Evolutionary conservation across 2,797 vertebrate species (phyloP).

Genomic region (Trichosurus vulpecula): DNA sequence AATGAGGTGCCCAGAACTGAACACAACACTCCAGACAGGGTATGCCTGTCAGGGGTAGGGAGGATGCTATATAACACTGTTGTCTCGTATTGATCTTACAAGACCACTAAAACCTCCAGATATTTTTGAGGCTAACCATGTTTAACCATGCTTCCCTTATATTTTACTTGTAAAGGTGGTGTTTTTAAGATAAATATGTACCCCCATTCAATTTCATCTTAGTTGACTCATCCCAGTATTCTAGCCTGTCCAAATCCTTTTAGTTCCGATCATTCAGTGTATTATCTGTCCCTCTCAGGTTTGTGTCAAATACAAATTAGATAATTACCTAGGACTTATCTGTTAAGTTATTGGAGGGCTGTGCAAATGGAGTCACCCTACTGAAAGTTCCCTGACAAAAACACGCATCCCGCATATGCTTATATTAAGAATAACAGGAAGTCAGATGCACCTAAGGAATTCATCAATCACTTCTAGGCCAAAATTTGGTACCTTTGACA

Average conservation of each 20-base stretch:
- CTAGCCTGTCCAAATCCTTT: background rate
- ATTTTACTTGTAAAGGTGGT: background rate
- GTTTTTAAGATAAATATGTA: background rate
- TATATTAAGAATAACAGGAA: background rate
- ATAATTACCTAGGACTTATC: background rate
- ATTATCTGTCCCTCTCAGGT: background rate
- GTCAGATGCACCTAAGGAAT: background rate
- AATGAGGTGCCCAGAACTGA: background rate
- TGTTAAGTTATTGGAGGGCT: background rate
- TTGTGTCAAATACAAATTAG: background rate
- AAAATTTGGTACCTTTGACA: background rate
- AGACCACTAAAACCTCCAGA: background rate
- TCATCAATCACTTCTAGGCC: background rate
- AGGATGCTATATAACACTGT: background rate
- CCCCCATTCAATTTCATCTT: background rate
- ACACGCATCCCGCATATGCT: background rate
- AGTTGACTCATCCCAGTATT: background rate
- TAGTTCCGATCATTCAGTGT: background rate
- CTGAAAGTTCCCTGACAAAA: background rate
- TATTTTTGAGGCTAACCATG: background rate
- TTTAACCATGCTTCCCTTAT: background rate
- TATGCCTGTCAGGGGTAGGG: background rate
- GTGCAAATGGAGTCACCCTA: background rate
- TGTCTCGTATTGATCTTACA: background rate
- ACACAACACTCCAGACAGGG: background rate